phyloP scores from a whole-genome alignment of 1,140 invertebrate genomes.

The Magallana ariakensis region DNA sequence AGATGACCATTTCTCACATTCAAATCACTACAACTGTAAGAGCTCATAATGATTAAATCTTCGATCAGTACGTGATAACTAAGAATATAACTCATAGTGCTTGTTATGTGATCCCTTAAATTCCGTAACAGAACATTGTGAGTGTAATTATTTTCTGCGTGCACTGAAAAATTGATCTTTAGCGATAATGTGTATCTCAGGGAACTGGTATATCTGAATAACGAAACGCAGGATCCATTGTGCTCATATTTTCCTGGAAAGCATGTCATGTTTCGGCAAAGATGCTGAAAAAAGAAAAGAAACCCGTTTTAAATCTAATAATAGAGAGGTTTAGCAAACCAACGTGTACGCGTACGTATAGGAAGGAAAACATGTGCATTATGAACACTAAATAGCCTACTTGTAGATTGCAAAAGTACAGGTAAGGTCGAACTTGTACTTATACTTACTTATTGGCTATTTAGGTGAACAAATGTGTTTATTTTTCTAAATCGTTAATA shows the following conservation, averaged over 20 bases:
- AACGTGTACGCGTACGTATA: no score
- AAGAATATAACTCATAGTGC: neutral
- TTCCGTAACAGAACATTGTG: neutral
- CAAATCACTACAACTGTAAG: neutral
- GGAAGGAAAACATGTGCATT: no score
- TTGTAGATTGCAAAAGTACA: no score
- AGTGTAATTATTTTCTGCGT: neutral
- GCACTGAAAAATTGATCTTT: neutral
- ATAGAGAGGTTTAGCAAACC: no score
- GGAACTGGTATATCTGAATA: neutral
- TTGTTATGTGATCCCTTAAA: neutral
- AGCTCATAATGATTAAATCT: neutral
- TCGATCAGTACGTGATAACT: neutral
- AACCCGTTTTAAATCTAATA: no score
- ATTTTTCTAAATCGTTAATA: no score
- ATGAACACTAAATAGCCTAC: no score
- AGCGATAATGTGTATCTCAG: neutral
- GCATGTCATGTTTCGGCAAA: conserved; percentile 23
- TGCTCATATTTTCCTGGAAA: neutral
- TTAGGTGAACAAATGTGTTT: no score
- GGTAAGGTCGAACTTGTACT: no score
- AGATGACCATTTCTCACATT: neutral
- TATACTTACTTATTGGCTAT: no score
- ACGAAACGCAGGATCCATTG: neutral
- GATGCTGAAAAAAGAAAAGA: neutral